Evolutionary conservation across 2,888 invertebrate genomes (phyloP).

Genomic region (Aricia artaxerxes): DNA sequence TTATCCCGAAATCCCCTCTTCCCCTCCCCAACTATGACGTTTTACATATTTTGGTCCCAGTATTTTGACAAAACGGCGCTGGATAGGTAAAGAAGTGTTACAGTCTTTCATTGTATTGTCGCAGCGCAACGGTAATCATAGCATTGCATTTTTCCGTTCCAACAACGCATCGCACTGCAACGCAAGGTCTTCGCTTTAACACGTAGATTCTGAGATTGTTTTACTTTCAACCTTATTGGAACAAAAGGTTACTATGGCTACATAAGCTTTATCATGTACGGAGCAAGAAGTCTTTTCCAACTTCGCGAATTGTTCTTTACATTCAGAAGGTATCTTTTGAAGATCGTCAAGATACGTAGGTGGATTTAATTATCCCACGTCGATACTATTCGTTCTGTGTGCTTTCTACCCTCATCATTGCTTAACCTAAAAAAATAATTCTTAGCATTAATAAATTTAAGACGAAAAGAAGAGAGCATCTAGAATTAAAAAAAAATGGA

Average conservation of each 20-base stretch:
- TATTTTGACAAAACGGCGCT: background rate
- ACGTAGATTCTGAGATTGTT: background rate
- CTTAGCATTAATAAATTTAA: too few species aligned
- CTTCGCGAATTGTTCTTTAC: background rate
- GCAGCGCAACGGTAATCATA: too few species aligned
- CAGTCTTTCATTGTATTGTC: too few species aligned
- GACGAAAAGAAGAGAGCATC: too few species aligned
- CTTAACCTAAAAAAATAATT: too few species aligned
- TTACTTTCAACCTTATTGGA: constrained; percentile 9
- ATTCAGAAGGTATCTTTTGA: background rate
- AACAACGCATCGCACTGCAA: too few species aligned
- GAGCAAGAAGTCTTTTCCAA: background rate
- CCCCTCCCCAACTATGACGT: background rate
- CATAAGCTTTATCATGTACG: background rate
- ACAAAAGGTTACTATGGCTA: constrained; percentile 13
- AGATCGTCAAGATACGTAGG: background rate
- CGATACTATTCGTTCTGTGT: background rate
- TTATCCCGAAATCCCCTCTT: too few species aligned
- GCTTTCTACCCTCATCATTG: background rate
- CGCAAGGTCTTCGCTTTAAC: background rate
- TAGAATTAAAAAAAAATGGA: too few species aligned
- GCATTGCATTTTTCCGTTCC: too few species aligned
- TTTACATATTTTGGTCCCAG: background rate
- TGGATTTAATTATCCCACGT: background rate
- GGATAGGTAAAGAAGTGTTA: background rate